phyloP scores from a whole-genome alignment of 2,113 vertebrate genomes.

The Podiceps cristatus region DNA sequence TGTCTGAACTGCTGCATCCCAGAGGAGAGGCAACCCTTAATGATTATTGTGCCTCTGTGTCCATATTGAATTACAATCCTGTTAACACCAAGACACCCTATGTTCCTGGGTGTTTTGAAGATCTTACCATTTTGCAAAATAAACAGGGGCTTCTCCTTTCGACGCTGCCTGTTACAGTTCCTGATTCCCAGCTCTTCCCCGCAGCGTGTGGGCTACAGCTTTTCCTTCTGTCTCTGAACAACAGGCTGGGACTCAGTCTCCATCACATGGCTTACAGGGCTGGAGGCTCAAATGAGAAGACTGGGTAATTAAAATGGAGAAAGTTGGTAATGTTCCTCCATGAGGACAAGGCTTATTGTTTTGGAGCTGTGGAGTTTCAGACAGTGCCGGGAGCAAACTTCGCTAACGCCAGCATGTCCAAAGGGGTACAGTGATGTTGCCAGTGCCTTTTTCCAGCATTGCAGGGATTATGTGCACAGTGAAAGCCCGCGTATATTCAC shows the following conservation, averaged over 20 bases:
- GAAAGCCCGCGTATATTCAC: not conserved
- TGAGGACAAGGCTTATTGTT: not conserved
- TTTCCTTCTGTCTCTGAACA: not conserved
- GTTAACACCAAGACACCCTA: not conserved
- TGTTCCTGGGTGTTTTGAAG: not conserved
- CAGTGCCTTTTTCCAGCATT: not conserved
- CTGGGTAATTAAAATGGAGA: not conserved
- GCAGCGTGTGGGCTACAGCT: not conserved
- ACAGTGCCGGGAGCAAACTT: not conserved
- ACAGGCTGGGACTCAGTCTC: not conserved
- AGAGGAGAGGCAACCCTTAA: not conserved
- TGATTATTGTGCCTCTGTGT: not conserved
- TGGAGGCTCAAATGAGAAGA: not conserved
- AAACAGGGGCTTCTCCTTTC: not conserved
- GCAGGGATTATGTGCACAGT: not conserved
- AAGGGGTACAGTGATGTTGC: not conserved
- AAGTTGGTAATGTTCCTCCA: not conserved
- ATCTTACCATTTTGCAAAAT: not conserved
- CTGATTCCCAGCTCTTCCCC: not conserved
- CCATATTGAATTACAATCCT: not conserved
- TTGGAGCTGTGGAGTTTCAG: not conserved
- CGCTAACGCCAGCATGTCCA: rapidly evolving
- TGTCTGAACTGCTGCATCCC: not conserved
- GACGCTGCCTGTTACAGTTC: not conserved
- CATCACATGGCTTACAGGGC: not conserved